These are phyloP conservation scores for Notolabrus celidotus DNA, from an alignment of 2,797 vertebrate species.

Conservation along the genomic window DNA sequence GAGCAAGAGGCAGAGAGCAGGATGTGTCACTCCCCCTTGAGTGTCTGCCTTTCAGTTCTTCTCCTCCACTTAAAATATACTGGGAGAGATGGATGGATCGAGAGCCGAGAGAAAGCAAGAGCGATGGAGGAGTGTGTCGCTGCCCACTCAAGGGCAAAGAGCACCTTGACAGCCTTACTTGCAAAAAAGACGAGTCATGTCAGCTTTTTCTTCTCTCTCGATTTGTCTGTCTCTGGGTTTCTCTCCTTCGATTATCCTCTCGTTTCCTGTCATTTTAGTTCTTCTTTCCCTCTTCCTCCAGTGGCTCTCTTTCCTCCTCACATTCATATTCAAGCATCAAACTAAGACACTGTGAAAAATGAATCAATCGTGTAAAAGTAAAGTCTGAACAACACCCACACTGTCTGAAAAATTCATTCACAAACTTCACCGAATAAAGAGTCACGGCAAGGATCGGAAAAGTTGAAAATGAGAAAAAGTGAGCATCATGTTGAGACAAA, in stretches of 20 bases:
- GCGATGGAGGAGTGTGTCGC: constrained; percentile 52
- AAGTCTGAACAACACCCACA: too few relatives aligned
- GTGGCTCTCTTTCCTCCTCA: background rate
- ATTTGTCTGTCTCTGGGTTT: constrained; percentile 2
- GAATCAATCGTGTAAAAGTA: too few relatives aligned
- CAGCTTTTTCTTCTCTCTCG: constrained; percentile 10
- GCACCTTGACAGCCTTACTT: constrained; percentile 65
- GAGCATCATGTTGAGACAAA: too few relatives aligned
- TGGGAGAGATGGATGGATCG: constrained; percentile 55
- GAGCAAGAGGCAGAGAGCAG: constrained; percentile 26
- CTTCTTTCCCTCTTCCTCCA: too few relatives aligned
- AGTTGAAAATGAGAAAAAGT: too few relatives aligned
- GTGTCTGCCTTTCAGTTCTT: constrained; percentile 54
- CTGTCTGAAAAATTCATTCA: constrained; percentile 3
- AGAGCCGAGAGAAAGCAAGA: constrained; percentile 19
- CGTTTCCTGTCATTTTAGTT: constrained; percentile 21
- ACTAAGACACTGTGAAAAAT: background rate
- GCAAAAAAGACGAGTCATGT: constrained; percentile 41
- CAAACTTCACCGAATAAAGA: too few relatives aligned
- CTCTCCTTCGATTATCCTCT: constrained; percentile 14
- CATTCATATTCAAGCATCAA: background rate
- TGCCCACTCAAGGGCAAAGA: constrained; percentile 77
- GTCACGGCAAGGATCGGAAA: too few relatives aligned
- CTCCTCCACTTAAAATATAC: constrained; percentile 51
- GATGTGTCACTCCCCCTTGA: constrained; percentile 53